phyloP scores from a whole-genome alignment of 2,797 vertebrate species.

The Smutsia temminckii region DNA sequence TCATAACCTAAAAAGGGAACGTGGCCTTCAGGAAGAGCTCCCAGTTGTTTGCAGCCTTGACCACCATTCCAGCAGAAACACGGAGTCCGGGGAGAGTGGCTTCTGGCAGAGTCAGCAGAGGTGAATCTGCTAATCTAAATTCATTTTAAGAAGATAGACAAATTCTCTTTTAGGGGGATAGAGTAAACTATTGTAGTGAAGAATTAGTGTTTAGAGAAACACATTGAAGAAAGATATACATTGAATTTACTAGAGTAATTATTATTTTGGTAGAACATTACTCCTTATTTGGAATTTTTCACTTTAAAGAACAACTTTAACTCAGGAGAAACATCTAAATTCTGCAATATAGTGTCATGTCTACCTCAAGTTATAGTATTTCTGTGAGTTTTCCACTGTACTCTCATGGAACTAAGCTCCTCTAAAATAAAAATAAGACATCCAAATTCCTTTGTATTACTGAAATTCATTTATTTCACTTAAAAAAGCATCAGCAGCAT shows the following conservation, averaged over 20 bases:
- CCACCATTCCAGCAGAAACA: slow-evolving; percentile 82
- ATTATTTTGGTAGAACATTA: slow-evolving; percentile 31
- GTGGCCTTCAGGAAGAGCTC: slow-evolving; percentile 83
- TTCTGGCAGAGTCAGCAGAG: not conserved
- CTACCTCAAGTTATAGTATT: not conserved
- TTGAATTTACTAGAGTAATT: not conserved
- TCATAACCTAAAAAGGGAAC: slow-evolving; percentile 91
- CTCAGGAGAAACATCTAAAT: not conserved
- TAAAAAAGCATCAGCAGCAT: not conserved
- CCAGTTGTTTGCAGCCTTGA: slow-evolving; percentile 88
- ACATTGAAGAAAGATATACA: not conserved
- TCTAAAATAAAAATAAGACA: not conserved
- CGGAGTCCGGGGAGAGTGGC: slow-evolving; percentile 59
- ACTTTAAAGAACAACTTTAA: not conserved
- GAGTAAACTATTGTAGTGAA: not conserved
- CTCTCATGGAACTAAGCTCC: not conserved
- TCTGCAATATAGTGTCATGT: not conserved
- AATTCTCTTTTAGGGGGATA: not conserved
- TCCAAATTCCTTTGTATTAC: not conserved
- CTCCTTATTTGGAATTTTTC: slow-evolving; percentile 37
- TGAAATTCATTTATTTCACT: not conserved
- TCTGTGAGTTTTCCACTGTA: not conserved
- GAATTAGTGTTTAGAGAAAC: not conserved
- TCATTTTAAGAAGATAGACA: not conserved
- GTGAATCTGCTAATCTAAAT: not conserved